Conservation (phyloP, 2,113 vertebrate genomes). For the Nothoprocta pentlandii region DNA sequence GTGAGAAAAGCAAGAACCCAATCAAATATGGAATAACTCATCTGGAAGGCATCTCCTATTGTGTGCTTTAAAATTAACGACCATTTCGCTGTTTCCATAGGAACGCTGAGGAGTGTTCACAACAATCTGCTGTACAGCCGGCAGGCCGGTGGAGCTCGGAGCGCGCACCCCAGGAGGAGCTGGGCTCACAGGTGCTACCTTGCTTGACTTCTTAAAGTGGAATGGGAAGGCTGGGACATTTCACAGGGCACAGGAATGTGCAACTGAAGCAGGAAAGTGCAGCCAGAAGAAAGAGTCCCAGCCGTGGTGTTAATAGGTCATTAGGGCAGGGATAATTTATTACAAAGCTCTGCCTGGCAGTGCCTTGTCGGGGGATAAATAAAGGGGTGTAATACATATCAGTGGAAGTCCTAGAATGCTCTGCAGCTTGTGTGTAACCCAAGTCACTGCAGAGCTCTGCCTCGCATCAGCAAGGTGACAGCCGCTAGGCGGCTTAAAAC, state of each 20-base stretch:
- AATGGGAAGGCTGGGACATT: background rate
- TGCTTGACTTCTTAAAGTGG: background rate
- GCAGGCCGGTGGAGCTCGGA: conserved; percentile 14
- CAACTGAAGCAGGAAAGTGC: background rate
- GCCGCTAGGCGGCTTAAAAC: background rate
- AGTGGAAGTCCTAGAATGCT: background rate
- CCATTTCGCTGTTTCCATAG: conserved; percentile 46
- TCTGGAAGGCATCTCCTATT: background rate
- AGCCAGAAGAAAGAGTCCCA: background rate
- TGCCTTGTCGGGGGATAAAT: background rate
- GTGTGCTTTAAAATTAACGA: conserved; percentile 6
- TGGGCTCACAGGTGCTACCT: background rate
- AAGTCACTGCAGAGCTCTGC: background rate
- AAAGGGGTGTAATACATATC: background rate
- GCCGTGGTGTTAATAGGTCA: background rate
- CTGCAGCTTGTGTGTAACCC: background rate
- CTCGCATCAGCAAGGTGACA: background rate
- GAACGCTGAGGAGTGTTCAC: background rate
- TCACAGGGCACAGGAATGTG: fast-evolving
- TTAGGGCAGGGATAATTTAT: background rate
- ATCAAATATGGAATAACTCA: background rate
- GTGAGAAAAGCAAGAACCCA: background rate
- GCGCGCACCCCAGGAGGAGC: background rate
- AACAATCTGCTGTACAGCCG: conserved; percentile 5
- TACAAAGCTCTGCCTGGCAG: background rate